A percentile compares a stretch with the other conserved stretches of the same genome.
phyloP scores from a whole-genome alignment of 2,888 invertebrate genomes.

The Callinectes sapidus region DNA sequence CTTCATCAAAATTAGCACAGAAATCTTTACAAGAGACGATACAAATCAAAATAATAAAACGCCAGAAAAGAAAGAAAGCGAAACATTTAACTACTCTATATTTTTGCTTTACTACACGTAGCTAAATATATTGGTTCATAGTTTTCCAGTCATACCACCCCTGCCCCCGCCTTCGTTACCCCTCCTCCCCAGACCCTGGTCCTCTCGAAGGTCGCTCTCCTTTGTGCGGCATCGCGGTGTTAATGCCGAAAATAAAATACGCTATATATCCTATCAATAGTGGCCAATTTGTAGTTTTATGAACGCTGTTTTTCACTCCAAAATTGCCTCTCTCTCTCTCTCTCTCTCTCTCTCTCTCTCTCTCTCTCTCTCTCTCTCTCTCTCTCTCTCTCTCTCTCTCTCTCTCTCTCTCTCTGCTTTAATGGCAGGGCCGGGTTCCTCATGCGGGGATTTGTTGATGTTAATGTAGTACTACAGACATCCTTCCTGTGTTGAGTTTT shows the following conservation, averaged over 20 bases:
- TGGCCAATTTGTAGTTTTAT: background rate
- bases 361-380: slow-evolving; percentile 44
- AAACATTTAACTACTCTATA: background rate
- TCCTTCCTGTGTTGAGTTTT: background rate
- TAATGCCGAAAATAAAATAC: background rate
- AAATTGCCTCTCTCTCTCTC: background rate
- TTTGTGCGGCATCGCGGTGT: background rate
- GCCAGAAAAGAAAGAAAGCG: background rate
- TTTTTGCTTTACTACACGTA: background rate
- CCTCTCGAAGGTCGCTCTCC: background rate
- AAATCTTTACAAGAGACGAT: background rate
- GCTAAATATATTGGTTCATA: background rate
- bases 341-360: slow-evolving; percentile 34
- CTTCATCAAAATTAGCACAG: background rate
- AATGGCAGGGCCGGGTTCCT: background rate
- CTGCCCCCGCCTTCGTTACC: background rate
- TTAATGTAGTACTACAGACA: background rate
- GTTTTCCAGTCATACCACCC: background rate
- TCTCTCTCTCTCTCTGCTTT: slow-evolving; percentile 32
- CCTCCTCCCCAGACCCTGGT: background rate
- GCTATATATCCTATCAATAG: slow-evolving; percentile 3
- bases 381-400: slow-evolving; percentile 44
- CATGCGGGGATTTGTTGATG: background rate
- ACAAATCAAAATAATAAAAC: background rate
- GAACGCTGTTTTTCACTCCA: background rate